A percentile compares a stretch with the other conserved stretches of the same genome.
Evolutionary conservation across 92 coral and sea anemone genomes (phyloP).

Genomic region (Umimayanthus kanabou): DNA sequence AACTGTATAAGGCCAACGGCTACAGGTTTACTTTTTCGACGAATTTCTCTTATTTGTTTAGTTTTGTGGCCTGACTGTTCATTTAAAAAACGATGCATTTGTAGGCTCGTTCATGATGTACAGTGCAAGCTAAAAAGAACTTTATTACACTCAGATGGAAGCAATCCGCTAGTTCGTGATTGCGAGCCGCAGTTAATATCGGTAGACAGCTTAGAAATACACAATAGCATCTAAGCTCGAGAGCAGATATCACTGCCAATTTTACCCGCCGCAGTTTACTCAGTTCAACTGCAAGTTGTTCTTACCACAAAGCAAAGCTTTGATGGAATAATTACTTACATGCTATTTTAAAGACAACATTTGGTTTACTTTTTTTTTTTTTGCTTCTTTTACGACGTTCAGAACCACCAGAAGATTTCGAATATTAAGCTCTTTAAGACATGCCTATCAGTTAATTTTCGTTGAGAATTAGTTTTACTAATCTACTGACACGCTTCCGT

Average conservation of each 20-base stretch:
- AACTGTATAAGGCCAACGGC: background rate
- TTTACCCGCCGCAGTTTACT: background rate
- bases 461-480: background rate
- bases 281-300: too few species aligned
- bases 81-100: background rate
- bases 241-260: background rate
- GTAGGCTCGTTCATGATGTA: background rate
- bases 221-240: background rate
- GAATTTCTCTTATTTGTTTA: background rate
- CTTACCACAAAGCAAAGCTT: background rate
- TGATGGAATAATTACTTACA: background rate
- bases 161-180: background rate
- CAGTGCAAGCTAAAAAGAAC: background rate
- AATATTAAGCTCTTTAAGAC: background rate
- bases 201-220: background rate
- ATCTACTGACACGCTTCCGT: background rate
- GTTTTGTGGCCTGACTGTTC: background rate
- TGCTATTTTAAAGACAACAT: background rate
- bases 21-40: too few species aligned
- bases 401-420: background rate
- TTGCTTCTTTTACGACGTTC: background rate
- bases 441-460: constrained; percentile 5
- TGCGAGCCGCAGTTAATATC: background rate
- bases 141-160: too few species aligned
- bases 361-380: background rate